Evolutionary conservation across 2,113 vertebrate genomes (phyloP).

Genomic region (Pseudopipra pipra): DNA sequence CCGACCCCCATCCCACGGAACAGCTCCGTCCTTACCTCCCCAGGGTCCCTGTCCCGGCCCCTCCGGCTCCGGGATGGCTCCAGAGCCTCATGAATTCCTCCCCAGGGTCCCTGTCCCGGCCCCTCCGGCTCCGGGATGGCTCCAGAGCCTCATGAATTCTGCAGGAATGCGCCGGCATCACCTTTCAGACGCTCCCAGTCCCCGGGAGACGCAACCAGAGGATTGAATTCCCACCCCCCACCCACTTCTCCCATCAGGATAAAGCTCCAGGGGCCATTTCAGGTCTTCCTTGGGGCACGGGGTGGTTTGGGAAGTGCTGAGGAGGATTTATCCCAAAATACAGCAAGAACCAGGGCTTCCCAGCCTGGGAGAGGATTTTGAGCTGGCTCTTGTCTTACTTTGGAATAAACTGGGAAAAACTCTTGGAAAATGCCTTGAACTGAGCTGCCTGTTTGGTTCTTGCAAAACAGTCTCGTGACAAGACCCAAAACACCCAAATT

Average conservation of each 20-base stretch:
- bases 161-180: neutral
- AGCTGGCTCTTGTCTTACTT: neutral
- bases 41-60: neutral
- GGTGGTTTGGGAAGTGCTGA: accelerated
- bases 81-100: conserved; percentile 49
- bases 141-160: conserved; percentile 50
- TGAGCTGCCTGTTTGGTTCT: accelerated
- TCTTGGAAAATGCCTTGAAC: neutral
- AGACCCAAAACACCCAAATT: accelerated
- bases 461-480: accelerated
- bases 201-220: neutral
- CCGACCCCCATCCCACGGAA: neutral
- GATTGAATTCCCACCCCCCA: conserved; percentile 42
- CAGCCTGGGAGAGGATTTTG: accelerated
- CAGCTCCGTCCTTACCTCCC: neutral
- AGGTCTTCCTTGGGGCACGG: accelerated
- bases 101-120: neutral
- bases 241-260: accelerated
- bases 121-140: neutral
- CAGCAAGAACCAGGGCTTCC: neutral
- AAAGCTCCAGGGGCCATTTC: accelerated
- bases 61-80: neutral
- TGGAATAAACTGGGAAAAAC: accelerated
- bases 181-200: conserved; percentile 44
- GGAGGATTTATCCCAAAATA: neutral